These are phyloP conservation scores for Tetragnatha montana DNA, from an alignment of 2,888 invertebrate genomes.

Conservation along the genomic window DNA sequence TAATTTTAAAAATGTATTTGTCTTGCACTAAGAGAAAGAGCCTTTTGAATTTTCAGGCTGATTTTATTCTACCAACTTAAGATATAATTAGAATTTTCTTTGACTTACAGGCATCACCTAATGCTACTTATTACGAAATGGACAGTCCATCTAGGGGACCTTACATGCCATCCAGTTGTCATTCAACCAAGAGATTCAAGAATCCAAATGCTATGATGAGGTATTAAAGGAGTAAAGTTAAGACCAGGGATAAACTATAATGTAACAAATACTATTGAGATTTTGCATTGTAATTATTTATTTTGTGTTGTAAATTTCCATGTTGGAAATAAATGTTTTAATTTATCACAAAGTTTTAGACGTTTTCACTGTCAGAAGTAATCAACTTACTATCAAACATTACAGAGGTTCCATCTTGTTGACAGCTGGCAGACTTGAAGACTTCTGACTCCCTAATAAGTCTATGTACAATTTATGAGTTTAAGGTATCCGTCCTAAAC, in stretches of 20 bases:
- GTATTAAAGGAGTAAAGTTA: constrained; percentile 5
- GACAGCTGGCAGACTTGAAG: too few species aligned
- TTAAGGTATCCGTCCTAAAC: too few species aligned
- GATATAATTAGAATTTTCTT: background rate
- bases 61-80: background rate
- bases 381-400: too few species aligned
- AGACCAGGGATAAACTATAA: background rate
- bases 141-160: constrained; percentile 37
- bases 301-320: background rate
- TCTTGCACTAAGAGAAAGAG: too few species aligned
- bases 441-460: too few species aligned
- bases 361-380: too few species aligned
- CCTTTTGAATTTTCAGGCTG: too few species aligned
- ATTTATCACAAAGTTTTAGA: background rate
- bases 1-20: too few species aligned
- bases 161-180: constrained; percentile 38
- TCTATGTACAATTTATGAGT: too few species aligned
- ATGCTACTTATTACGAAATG: constrained; percentile 52
- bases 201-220: constrained; percentile 28
- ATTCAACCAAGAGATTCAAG: constrained; percentile 39
- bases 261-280: background rate
- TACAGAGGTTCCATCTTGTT: too few species aligned
- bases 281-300: background rate
- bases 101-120: constrained; percentile 31
- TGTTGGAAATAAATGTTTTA: background rate